Base-by-base conservation (phyloP, 1,140 invertebrate species). In the Ostrea denselamellosa region DNA sequence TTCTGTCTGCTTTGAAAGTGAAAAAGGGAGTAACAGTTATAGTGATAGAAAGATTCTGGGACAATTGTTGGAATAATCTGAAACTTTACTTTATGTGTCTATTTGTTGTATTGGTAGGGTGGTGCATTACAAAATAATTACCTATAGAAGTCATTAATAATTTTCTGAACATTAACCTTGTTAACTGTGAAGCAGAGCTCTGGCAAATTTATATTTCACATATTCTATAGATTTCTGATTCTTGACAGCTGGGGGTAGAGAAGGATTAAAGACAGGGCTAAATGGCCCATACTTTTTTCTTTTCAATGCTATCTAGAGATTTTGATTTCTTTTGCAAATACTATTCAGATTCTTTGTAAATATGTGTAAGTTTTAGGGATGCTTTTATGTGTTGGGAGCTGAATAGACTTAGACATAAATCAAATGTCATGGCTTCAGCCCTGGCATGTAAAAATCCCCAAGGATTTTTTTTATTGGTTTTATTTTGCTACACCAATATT, bases 251-350 rank as follows among this genome's bases (percentile, higher is more conserved):
- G 68, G 68, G 68, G 68, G 68, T 77, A 77, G 5, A 17, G 68
- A 10, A 28, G 28, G 68, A 77, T 77, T 34, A 77, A 77, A 77
- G 68, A 77, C 68, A 77, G 10, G 4, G 28, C 8, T 77, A 77
- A 77, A 77, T 77, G 68, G 68, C 14, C 68, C 68, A 19, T 77
- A 14, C 25, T 34, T 77, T 77, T 77, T 77, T 77, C 68, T 77
- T 77, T 77, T 77, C 10, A 77, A 34, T 77, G 22, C 22, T 77
- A 10, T 25, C 68, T 62, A 12, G 68, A 34, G 68, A 77, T 77
- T 62, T 62, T 77, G 68, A 77, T 77, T 77, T 77, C 22, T 34
- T 77, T 77, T 77, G 68, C 28, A 77, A 77, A 77, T 77, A 77
- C 68, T 77, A 77, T 77, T 77, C 25, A 77, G 68, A 77, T 4